Base-by-base conservation (phyloP, 1,140 invertebrate species). In the Euwallacea similis region DNA sequence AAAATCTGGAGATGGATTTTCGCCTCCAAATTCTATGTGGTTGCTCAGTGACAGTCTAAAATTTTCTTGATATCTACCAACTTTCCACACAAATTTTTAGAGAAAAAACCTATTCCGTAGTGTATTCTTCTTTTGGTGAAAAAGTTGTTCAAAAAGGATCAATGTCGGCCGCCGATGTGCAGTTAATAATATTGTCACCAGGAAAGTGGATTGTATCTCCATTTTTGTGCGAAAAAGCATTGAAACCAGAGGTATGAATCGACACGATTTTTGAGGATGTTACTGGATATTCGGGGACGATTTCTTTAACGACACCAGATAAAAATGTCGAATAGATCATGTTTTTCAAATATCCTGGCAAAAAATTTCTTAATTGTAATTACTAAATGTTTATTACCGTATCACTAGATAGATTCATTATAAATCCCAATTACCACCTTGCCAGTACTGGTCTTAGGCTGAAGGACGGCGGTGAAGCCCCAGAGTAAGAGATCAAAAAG, bases 171-270 rank as follows among this genome's bases (percentile, higher is more conserved):
- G 21, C 21, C 21, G 21, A 58, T 33, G 64, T 66, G 10, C 64
- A 66, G 43, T 21, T 66, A 58, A 55, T 66, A 8, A 66, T 56
- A 43, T 13, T 66, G 42, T 43, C 53, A 9, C 64, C 64, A 9
- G 50, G 53, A 7, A 66, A 66, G 44, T 66, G 64, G 64, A 42
- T 42, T 2, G 44, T 66, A 0, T 66, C 64, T 6, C 64, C 64
- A 9, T 66, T 66, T 66, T 33, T 11, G 42, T 56, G 64, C 56
- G 63, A 50, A 55, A 65, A 54, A 41, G 13, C 46, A 50, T 56
- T 56, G 16, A 15, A 56, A 16, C 16, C 54, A 56, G 16, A 13
- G 54, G 54, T 56, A 15, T 16, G 16, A 13, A 56, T 16, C 1
- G 54, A n/a, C 4, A 56, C 16, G 8, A 56, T 13, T 56, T 56